Evolutionary conservation across 2,113 vertebrate species (phyloP).

Genomic region (Ia io): DNA sequence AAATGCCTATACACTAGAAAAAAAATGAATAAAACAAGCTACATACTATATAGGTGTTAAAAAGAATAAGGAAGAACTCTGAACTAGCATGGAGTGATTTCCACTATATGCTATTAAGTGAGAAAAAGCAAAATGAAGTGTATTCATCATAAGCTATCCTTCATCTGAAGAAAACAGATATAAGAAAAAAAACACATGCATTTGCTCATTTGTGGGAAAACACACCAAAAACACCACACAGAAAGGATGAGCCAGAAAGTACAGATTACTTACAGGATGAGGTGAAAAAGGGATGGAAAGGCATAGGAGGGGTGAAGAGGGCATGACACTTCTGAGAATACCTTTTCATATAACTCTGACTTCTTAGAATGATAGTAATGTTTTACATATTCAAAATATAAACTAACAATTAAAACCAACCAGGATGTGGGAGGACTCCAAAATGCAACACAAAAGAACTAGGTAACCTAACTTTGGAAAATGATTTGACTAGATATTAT

Average conservation of each 20-base stretch:
- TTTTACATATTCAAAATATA: slow-evolving; percentile 4
- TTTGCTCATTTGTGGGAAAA: slow-evolving; percentile 5
- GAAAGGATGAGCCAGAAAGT: not conserved
- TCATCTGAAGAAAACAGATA: not conserved
- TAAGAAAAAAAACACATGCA: slow-evolving; percentile 2
- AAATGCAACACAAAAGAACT: not conserved
- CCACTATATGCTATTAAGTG: not conserved
- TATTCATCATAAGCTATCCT: not conserved
- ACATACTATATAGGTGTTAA: not conserved
- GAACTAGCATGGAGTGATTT: not conserved
- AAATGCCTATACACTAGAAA: not conserved
- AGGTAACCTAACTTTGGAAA: not conserved
- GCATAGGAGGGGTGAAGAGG: not conserved
- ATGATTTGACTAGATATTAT: not conserved
- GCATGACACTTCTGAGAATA: not conserved
- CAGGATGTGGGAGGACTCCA: not conserved
- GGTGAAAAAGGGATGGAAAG: not conserved
- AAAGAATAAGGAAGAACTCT: not conserved
- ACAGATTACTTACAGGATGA: not conserved
- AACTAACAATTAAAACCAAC: not conserved
- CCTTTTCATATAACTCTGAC: not conserved
- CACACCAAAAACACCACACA: not conserved
- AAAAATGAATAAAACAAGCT: not conserved
- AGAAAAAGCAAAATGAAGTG: not conserved
- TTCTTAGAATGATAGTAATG: not conserved